These are phyloP conservation scores for Cyclina sinensis DNA, from an alignment of 1,140 invertebrate species.

Conservation along the genomic window DNA sequence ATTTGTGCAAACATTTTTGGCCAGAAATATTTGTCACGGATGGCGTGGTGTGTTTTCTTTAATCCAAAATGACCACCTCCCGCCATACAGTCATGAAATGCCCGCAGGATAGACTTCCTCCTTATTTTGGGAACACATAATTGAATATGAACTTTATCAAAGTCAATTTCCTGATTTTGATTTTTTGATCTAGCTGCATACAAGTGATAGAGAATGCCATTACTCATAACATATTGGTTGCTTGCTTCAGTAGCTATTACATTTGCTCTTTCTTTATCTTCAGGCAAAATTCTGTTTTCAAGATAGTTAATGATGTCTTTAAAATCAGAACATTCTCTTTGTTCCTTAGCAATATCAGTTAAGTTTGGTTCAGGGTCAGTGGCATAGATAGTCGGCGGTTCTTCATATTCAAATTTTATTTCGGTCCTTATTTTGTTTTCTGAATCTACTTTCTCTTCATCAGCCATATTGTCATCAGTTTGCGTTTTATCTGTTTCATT, in stretches of 20 bases:
- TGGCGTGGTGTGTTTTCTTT: constrained; percentile 56
- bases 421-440: background rate
- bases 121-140: constrained; percentile 51
- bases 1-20: constrained; percentile 70
- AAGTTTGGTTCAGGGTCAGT: background rate
- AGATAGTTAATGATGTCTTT: constrained; percentile 57
- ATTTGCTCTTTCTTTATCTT: constrained; percentile 10
- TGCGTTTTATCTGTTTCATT: background rate
- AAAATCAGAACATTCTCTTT: constrained; percentile 67
- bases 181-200: constrained; percentile 58
- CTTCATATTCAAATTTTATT: background rate
- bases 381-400: background rate
- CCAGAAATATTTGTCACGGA: constrained; percentile 73
- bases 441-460: background rate
- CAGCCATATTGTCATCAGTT: background rate
- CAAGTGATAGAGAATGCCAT: constrained; percentile 70
- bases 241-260: constrained; percentile 17
- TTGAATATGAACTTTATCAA: constrained; percentile 47
- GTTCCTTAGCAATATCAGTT: constrained; percentile 20
- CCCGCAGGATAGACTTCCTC: constrained; percentile 50
- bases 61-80: constrained; percentile 71
- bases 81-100: constrained; percentile 72
- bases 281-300: constrained; percentile 28
- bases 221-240: constrained; percentile 63
- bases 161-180: background rate